Conservation (phyloP, 2,888 invertebrate species). For the Sylvicola fuscatus region DNA sequence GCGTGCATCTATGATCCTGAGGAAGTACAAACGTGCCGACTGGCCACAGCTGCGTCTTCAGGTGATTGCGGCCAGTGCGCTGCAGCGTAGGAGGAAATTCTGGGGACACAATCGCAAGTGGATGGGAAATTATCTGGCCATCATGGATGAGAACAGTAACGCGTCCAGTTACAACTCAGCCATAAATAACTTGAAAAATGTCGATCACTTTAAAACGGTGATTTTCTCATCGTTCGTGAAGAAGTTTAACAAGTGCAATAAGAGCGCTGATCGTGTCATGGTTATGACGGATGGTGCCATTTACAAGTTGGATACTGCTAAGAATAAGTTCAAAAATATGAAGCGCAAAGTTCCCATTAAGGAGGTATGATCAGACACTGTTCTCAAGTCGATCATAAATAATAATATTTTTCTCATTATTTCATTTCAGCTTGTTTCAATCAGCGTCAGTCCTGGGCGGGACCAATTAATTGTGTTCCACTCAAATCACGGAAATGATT, state of each 20-base stretch:
- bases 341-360: slow-evolving; percentile 63
- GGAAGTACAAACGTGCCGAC: slow-evolving; percentile 45
- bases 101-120: slow-evolving; percentile 65
- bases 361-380: slow-evolving; percentile 33
- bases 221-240: slow-evolving; percentile 25
- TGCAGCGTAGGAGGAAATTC: slow-evolving; percentile 34
- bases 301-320: slow-evolving; percentile 62
- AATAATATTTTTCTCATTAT: slow-evolving; percentile 1
- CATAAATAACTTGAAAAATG: slow-evolving; percentile 43
- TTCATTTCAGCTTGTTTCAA: slow-evolving; percentile 44
- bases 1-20: slow-evolving; percentile 74
- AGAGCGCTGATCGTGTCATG: slow-evolving; percentile 72
- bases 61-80: slow-evolving; percentile 50
- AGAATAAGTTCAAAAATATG: slow-evolving; percentile 66
- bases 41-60: slow-evolving; percentile 76
- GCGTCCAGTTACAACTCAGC: slow-evolving; percentile 42
- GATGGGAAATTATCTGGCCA: slow-evolving; percentile 65
- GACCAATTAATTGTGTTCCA: slow-evolving; percentile 80
- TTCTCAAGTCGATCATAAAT: not conserved
- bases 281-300: slow-evolving; percentile 67
- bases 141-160: slow-evolving; percentile 43
- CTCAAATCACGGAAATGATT: slow-evolving; percentile 71
- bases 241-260: slow-evolving; percentile 35
- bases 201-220: slow-evolving; percentile 37
- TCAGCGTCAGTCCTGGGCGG: slow-evolving; percentile 67